phyloP scores from a whole-genome alignment of 2,797 vertebrate genomes.

The Danio kyathit region DNA sequence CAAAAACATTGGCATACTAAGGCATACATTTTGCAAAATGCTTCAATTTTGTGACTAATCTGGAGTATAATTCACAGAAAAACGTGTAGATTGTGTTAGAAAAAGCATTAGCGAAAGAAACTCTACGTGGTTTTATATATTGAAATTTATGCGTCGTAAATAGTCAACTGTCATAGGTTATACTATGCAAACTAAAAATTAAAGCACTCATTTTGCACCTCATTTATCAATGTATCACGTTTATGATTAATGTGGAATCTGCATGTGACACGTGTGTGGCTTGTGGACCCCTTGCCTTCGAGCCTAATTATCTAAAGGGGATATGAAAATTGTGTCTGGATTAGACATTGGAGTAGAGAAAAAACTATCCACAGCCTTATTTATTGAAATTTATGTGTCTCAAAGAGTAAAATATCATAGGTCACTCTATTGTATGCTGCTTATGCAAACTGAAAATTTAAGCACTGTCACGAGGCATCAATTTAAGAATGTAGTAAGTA shows the following conservation, averaged over 20 bases:
- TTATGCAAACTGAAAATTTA: slow-evolving; percentile 23
- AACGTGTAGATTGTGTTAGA: not conserved
- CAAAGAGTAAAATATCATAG: slow-evolving; percentile 2
- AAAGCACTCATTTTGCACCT: not conserved
- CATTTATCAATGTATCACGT: not conserved
- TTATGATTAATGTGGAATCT: slow-evolving; percentile 18
- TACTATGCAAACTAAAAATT: slow-evolving; percentile 1
- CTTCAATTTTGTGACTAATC: too few species aligned
- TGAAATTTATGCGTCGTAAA: not conserved
- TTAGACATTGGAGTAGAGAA: slow-evolving; percentile 21
- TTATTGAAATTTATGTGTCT: not conserved
- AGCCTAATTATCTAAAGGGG: not conserved
- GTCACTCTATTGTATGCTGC: not conserved
- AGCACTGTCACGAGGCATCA: slow-evolving; percentile 6
- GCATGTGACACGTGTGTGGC: not conserved
- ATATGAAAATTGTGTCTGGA: not conserved
- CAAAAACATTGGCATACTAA: too few species aligned
- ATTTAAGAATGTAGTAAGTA: slow-evolving; percentile 9
- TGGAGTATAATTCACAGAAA: too few species aligned
- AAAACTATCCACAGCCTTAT: not conserved
- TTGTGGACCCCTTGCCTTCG: not conserved
- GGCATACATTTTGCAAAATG: too few species aligned
- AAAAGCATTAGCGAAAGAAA: not conserved
- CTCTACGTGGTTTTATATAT: not conserved
- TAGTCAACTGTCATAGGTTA: not conserved